A percentile compares a stretch with the other conserved stretches of the same genome.
phyloP scores from a whole-genome alignment of 2,888 invertebrate species.

The Scaptomyza cyrtandrae region DNA sequence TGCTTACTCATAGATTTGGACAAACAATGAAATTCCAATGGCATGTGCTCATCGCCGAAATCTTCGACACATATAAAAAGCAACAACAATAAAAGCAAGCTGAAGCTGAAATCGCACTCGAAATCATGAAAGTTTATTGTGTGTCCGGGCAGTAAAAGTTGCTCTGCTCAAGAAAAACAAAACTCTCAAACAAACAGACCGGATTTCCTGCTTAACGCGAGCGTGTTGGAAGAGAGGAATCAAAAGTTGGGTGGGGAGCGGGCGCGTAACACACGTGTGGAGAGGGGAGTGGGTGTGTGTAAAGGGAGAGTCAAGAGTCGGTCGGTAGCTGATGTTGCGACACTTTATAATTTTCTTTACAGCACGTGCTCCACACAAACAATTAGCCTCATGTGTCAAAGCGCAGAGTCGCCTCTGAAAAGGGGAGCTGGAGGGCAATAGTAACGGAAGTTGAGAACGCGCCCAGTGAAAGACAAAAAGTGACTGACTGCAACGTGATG shows the following conservation, averaged over 20 bases:
- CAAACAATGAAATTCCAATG: constrained; percentile 51
- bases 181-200: constrained; percentile 39
- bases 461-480: constrained; percentile 46
- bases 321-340: constrained; percentile 43
- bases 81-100: constrained; percentile 20
- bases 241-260: neutral
- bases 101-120: constrained; percentile 10
- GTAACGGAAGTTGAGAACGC: constrained; percentile 59
- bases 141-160: constrained; percentile 58
- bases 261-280: constrained; percentile 12
- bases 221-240: neutral
- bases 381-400: constrained; percentile 78
- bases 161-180: constrained; percentile 50
- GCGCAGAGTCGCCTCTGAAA: constrained; percentile 43
- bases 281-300: no score
- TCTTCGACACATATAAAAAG: constrained; percentile 39
- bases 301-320: neutral
- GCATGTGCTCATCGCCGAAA: constrained; percentile 51
- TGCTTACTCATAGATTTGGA: constrained; percentile 7
- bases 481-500: constrained; percentile 65
- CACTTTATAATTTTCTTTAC: constrained; percentile 69
- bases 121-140: constrained; percentile 52
- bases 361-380: constrained; percentile 64
- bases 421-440: neutral
- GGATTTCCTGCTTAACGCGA: constrained; percentile 73